Evolutionary conservation across 2,113 vertebrate species (phyloP).

Genomic region (Elephantulus edwardii): DNA sequence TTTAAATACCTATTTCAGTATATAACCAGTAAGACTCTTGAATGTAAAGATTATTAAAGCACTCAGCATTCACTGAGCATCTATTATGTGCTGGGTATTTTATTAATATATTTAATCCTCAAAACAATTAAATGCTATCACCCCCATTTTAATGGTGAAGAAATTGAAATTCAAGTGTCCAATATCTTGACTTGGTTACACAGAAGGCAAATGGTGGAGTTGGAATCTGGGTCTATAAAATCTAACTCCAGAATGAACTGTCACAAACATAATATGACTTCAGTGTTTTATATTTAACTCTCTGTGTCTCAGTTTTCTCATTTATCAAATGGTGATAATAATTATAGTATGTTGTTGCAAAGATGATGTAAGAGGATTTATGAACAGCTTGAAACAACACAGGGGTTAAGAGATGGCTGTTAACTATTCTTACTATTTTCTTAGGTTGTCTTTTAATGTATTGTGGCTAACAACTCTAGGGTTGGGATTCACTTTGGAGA

Average conservation of each 20-base stretch:
- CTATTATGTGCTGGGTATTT: conserved; percentile 50
- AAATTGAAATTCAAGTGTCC: conserved; percentile 48
- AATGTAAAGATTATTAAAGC: conserved; percentile 72
- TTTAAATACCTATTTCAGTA: conserved; percentile 75
- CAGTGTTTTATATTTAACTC: not conserved
- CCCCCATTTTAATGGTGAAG: not conserved
- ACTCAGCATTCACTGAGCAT: conserved; percentile 19
- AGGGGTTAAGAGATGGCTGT: not conserved
- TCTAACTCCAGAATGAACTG: not conserved
- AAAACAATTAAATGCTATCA: conserved; percentile 40
- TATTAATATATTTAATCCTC: conserved; percentile 43
- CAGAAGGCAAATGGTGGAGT: not conserved
- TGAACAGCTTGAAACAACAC: not conserved
- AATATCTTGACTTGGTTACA: conserved; percentile 37
- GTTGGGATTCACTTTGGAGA: not conserved
- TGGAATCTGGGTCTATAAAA: not conserved
- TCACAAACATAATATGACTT: not conserved
- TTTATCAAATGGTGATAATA: not conserved
- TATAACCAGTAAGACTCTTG: conserved; percentile 64
- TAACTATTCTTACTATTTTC: not conserved
- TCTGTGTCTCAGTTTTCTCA: not conserved
- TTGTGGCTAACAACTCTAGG: not conserved
- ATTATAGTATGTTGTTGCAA: not conserved
- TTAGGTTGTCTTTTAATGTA: not conserved
- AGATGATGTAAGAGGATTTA: not conserved